Percentiles rank a stretch among this genome's conserved stretches.
These are phyloP conservation scores for Ischnus inquisitorius DNA, from an alignment of 2,888 invertebrate genomes.

Conservation along the genomic window DNA sequence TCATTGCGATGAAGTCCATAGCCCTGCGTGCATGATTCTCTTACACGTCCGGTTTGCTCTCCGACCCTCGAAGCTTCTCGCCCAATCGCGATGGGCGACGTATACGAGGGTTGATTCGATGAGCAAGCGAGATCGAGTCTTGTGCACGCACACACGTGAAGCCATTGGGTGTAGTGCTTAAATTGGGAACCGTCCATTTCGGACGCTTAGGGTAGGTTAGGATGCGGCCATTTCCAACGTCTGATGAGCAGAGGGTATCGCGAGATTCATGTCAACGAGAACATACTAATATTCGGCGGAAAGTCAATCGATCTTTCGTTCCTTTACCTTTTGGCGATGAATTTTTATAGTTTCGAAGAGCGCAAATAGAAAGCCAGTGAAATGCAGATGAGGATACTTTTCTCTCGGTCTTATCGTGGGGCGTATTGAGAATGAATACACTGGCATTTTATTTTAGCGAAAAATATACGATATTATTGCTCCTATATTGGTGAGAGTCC, in stretches of 20 bases:
- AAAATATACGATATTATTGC: slow-evolving; percentile 11
- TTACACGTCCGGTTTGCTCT: slow-evolving; percentile 16
- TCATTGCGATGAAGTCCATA: not conserved
- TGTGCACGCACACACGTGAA: slow-evolving; percentile 37
- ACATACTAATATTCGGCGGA: not conserved
- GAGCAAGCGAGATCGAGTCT: slow-evolving; percentile 26
- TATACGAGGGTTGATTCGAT: not conserved
- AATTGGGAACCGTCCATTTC: slow-evolving; percentile 70
- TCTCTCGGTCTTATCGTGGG: not conserved
- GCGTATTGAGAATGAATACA: not conserved
- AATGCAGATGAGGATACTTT: not conserved
- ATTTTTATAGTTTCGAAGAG: not conserved
- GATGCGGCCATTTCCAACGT: slow-evolving; percentile 63
- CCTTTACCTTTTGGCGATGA: not conserved
- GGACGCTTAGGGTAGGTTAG: slow-evolving; percentile 70
- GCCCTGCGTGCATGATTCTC: slow-evolving; percentile 9
- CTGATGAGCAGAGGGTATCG: not conserved
- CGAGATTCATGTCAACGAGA: not conserved
- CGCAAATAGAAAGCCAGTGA: not conserved
- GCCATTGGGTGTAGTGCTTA: slow-evolving; percentile 61
- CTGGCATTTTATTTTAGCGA: not conserved
- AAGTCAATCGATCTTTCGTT: not conserved
- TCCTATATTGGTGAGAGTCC: slow-evolving; percentile 14
- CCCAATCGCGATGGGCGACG: slow-evolving; percentile 34
- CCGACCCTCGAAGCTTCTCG: slow-evolving; percentile 19